Evolutionary conservation across 1,140 invertebrate genomes (phyloP), one percentile per base, ranked within the genome.

Genomic region (Sycophaga agraensis): DNA sequence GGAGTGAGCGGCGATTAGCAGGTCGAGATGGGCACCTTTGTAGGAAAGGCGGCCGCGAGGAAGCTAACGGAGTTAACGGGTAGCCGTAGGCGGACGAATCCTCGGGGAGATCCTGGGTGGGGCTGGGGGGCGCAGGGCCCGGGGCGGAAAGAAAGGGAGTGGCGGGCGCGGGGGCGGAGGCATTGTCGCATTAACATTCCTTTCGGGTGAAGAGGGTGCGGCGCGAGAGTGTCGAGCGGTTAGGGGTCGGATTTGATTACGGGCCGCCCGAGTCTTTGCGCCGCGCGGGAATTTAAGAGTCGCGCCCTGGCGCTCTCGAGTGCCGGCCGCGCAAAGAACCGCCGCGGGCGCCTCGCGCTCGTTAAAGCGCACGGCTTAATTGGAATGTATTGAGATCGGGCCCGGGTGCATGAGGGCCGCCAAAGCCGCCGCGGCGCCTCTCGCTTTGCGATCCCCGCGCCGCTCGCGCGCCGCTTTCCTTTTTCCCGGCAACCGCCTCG

Each of bases 151-250:
- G 59, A 54, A 53, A 49, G 31, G 16, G 9, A 40, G 26, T 43
- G 14, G 58, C 62, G n/a, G n/a, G n/a, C n/a, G n/a, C n/a, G n/a
- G 3, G n/a, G 31, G 40, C 26, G 1, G n/a, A 11, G 21, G 45
- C 35, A 19, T 78, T 80, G 76, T 77, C 76, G 72, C 76, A 80
- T 80, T 80, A 80, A 80, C 76, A 80, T 80, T 80, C 76, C 75
- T 78, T 80, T 78, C 75, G 76, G 76, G 78, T 73, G 75, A 75
- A 75, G 70, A 74, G 74, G 75, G 71, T 72, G 16, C 12, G 69
- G 69, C 66, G 66, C 4, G 66, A 50, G 65, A 66, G 66, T 65
- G 62, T 45, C 51, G 65, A 72, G 68, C 66, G 66, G 70, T 73
- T 74, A 74, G 72, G n/a, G 73, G 73, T 72, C 64, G 78, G 78